phyloP scores from a whole-genome alignment of 2,888 invertebrate species.

The Zygaena filipendulae region DNA sequence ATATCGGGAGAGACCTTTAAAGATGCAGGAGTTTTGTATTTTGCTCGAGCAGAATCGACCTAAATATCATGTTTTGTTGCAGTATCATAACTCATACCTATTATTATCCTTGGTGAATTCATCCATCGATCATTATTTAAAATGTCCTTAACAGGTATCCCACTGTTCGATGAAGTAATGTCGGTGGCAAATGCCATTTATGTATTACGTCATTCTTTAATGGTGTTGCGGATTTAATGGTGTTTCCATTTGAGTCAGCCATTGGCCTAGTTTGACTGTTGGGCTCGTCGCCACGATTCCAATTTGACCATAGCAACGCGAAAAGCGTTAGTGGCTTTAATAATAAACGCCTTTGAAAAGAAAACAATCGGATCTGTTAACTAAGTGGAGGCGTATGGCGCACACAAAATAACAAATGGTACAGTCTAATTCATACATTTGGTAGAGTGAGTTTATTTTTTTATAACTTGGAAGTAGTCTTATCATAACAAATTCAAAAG shows the following conservation, averaged over 20 bases:
- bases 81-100: too few species aligned
- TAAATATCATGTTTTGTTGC: too few species aligned
- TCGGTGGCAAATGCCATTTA: conserved; percentile 32
- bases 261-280: conserved; percentile 42
- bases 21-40: too few species aligned
- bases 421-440: conserved; percentile 45
- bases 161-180: conserved; percentile 35
- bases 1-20: too few species aligned
- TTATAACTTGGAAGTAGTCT: conserved; percentile 54
- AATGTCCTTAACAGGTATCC: conserved; percentile 34
- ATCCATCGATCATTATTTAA: conserved; percentile 29
- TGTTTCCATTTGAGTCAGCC: conserved; percentile 44
- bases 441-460: too few species aligned
- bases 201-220: conserved; percentile 43
- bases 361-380: conserved; percentile 47
- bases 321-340: conserved; percentile 20
- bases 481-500: conserved; percentile 58
- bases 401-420: conserved; percentile 47
- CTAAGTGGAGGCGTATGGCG: conserved; percentile 40
- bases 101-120: too few species aligned
- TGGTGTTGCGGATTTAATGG: conserved; percentile 39
- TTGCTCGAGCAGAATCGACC: too few species aligned
- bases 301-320: conserved; percentile 38
- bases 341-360: conserved; percentile 30
- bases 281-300: conserved; percentile 42